These are phyloP conservation scores for Camelus bactrianus DNA, from an alignment of 2,113 vertebrate species.

Conservation along the genomic window DNA sequence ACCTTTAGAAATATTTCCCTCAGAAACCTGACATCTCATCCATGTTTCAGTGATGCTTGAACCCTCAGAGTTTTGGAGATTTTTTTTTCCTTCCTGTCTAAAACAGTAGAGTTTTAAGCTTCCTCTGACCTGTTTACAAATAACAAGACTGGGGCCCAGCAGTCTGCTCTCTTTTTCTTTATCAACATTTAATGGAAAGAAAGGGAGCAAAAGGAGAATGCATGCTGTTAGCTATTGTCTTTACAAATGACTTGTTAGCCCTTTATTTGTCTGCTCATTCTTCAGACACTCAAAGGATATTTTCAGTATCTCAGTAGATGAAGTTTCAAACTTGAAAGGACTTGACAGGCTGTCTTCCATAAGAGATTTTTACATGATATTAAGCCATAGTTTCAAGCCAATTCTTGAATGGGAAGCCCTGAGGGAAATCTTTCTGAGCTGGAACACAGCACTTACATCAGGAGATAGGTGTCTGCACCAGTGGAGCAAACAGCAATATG, in stretches of 20 bases:
- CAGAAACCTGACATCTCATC: slow-evolving; percentile 46
- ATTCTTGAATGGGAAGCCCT: slow-evolving; percentile 90
- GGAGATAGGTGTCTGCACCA: slow-evolving; percentile 92
- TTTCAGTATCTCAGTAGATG: slow-evolving; percentile 87
- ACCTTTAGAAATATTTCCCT: slow-evolving; percentile 33
- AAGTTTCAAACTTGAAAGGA: slow-evolving; percentile 86
- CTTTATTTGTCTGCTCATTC: slow-evolving; percentile 89
- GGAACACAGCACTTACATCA: slow-evolving; percentile 90
- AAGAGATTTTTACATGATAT: slow-evolving; percentile 94
- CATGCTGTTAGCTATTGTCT: slow-evolving; percentile 91
- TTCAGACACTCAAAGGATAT: slow-evolving; percentile 90
- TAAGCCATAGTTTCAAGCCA: slow-evolving; percentile 95
- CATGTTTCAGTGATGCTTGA: slow-evolving; percentile 57
- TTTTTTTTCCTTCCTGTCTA: not conserved
- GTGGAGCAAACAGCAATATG: slow-evolving; percentile 92
- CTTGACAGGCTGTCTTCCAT: slow-evolving; percentile 93
- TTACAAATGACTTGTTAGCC: slow-evolving; percentile 93
- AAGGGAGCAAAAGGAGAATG: slow-evolving; percentile 86
- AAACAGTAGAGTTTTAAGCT: slow-evolving; percentile 69
- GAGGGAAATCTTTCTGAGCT: slow-evolving; percentile 93
- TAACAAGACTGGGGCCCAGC: slow-evolving; percentile 79
- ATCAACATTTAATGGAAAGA: slow-evolving; percentile 90
- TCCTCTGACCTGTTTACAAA: slow-evolving; percentile 84
- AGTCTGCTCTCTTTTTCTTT: slow-evolving; percentile 84
- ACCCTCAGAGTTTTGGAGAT: not conserved